Evolutionary conservation across 2,888 invertebrate species (phyloP).

Genomic region (Synergus gifuensis): DNA sequence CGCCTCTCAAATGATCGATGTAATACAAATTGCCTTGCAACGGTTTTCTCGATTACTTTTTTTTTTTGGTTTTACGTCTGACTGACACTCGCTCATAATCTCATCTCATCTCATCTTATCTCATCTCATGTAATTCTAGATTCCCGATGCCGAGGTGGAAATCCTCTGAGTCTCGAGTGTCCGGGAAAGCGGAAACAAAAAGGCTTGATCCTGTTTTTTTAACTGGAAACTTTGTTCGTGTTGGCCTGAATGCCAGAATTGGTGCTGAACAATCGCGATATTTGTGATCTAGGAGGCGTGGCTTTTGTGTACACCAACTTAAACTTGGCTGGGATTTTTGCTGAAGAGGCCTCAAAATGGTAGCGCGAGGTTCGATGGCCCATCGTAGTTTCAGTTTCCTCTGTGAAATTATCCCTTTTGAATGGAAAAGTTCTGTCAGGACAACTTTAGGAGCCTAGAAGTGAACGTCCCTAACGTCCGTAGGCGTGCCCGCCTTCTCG

Average conservation of each 20-base stretch:
- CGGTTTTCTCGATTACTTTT: conserved; percentile 23
- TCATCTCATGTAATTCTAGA: conserved; percentile 6
- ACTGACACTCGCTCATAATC: neutral
- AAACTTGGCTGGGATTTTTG: neutral
- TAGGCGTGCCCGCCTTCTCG: conserved; percentile 88
- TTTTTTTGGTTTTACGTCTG: conserved; percentile 25
- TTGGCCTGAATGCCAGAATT: neutral
- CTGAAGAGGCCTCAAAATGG: neutral
- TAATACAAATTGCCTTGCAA: conserved; percentile 23
- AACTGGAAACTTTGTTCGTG: conserved; percentile 6
- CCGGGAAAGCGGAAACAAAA: neutral
- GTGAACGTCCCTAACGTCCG: conserved; percentile 91
- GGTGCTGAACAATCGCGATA: neutral
- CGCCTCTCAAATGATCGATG: conserved; percentile 58
- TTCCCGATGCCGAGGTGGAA: neutral
- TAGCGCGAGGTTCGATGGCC: neutral
- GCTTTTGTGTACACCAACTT: conserved; percentile 31
- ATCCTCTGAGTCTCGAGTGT: neutral
- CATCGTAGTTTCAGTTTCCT: conserved; percentile 14
- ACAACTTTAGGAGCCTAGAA: conserved; percentile 78
- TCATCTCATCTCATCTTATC: conserved; percentile 15
- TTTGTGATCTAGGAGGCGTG: conserved; percentile 42
- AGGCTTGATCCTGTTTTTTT: neutral
- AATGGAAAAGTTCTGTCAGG: neutral
- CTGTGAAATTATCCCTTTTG: neutral